Conservation (phyloP, 2,797 vertebrate genomes). For the Rhyacichthys aspro region DNA sequence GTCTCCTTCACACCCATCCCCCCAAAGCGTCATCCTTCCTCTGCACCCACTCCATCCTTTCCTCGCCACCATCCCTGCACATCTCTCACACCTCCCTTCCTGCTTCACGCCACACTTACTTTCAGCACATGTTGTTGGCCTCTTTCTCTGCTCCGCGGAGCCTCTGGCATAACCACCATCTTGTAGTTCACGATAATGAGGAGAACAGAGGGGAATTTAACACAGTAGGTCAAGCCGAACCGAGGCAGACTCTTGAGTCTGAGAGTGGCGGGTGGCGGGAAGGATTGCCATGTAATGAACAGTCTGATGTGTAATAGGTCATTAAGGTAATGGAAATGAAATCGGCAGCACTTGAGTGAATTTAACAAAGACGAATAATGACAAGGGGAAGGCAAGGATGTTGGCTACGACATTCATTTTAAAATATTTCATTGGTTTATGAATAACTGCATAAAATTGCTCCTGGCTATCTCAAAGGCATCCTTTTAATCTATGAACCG, state of each 20-base stretch:
- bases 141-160: conserved; percentile 50
- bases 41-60: conserved; percentile 47
- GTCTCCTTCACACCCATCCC: conserved; percentile 60
- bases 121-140: conserved; percentile 53
- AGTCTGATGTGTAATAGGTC: conserved; percentile 72
- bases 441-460: conserved; percentile 7
- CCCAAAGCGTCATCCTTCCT: conserved; percentile 52
- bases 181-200: conserved; percentile 63
- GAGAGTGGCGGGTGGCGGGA: conserved; percentile 5
- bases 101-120: conserved; percentile 46
- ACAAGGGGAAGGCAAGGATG: conserved; percentile 20
- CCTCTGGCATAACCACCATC: conserved; percentile 66
- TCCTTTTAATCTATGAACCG: conserved; percentile 6
- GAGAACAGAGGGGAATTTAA: conserved; percentile 58
- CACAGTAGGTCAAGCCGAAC: conserved; percentile 53
- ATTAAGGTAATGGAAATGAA: conserved; percentile 67
- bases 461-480: conserved; percentile 6
- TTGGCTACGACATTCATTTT: not conserved
- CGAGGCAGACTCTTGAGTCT: conserved; percentile 48
- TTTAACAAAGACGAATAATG: conserved; percentile 62
- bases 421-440: conserved; percentile 14
- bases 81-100: conserved; percentile 56
- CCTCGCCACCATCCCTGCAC: conserved; percentile 35
- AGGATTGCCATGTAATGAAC: conserved; percentile 59
- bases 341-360: conserved; percentile 63